Base-by-base conservation (phyloP, 2,113 vertebrate species). In the Poeciliopsis retropinna region DNA sequence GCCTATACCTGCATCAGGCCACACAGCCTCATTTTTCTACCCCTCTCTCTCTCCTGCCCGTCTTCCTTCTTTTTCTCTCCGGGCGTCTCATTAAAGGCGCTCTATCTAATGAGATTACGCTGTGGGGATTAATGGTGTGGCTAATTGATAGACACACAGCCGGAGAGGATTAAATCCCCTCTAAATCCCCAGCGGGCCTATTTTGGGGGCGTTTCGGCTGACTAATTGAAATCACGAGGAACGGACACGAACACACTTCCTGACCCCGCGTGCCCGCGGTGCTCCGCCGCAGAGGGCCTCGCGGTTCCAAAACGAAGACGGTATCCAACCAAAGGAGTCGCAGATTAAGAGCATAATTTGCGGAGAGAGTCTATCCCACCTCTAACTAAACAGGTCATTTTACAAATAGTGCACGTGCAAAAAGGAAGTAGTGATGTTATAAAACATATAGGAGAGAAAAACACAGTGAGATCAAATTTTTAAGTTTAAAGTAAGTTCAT, bases 121-220 rank as follows among this genome's bases (percentile, higher is more conserved):
- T 84, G 64, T 91, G 81, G 90, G 92, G 91, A 94, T 94, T 94
- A 94, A 94, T 94, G 88, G 91, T 88, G 91, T 92, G 91, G 87
- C 89, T 95, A 94, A 95, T 94, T 94, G 92, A 93, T 93, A 93
- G 91, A 93, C 92, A 93, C 87, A 92, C 86, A 90, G 87, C 86
- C 85, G 80, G 89, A 91, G 91, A 91, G 91, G 85, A 91, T 91
- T 92, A 92, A 92, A 91, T 85, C 92, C 89, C 89, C 83, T 89
- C 86, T 90, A 87, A 93, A 69, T 93, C 91, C 90, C 92, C 82
- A 84, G 87, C 75, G 87, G 91, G 68, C 76, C 34, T 37, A 87
- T 91, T 85, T 91, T 83, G 74, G 64, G 64, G 87, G 88, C 65
- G 80, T 85, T 85, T 88, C 63, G 70, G 87, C 85, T 89, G 88